These are phyloP conservation scores for Lepidotrigona ventralis DNA, from an alignment of 1,140 invertebrate species.

Conservation along the genomic window DNA sequence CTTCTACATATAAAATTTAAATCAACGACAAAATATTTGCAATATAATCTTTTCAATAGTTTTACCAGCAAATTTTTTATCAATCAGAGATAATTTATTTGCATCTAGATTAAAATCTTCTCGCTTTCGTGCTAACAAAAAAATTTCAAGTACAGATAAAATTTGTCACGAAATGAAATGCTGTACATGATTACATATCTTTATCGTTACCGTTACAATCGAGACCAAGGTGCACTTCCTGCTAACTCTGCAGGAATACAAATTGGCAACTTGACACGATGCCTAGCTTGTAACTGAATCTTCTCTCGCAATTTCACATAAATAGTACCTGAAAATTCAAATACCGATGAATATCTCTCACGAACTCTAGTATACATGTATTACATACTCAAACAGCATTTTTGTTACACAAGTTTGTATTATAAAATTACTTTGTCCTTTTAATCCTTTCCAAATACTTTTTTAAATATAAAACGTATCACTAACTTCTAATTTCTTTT, in stretches of 20 bases:
- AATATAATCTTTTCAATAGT: neutral
- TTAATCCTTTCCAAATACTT: neutral
- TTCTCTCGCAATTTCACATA: conserved; percentile 9
- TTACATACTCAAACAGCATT: neutral
- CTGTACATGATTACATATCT: conserved; percentile 33
- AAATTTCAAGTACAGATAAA: neutral
- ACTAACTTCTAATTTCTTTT: neutral
- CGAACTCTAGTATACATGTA: neutral
- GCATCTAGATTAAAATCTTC: neutral
- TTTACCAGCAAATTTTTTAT: neutral
- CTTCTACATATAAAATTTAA: neutral
- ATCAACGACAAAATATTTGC: neutral
- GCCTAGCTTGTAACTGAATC: conserved; percentile 36
- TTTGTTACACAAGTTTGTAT: neutral
- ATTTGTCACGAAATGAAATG: conserved; percentile 39
- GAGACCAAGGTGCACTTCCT: conserved; percentile 55
- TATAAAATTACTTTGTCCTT: neutral
- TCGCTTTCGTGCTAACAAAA: neutral
- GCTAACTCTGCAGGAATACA: conserved; percentile 55
- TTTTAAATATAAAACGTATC: neutral
- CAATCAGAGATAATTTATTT: neutral
- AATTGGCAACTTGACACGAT: conserved; percentile 50
- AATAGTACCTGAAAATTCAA: conserved; percentile 18
- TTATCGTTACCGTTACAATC: conserved; percentile 54
- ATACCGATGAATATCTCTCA: conserved; percentile 19